phyloP scores from a whole-genome alignment of 2,113 vertebrate species.

The Ciconia maguari region DNA sequence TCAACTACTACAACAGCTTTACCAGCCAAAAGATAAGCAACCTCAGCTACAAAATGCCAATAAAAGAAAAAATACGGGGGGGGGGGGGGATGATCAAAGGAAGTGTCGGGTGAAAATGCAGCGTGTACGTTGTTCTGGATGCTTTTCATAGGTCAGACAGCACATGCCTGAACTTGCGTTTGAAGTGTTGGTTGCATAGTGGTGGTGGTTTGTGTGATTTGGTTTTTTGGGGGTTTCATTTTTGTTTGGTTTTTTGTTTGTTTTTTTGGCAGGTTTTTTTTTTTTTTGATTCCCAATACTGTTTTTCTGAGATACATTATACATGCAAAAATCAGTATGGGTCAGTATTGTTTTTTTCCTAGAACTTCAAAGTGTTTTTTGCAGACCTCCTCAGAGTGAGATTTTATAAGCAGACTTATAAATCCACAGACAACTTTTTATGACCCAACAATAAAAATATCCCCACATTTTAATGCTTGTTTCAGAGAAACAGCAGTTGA shows the following conservation, averaged over 20 bases:
- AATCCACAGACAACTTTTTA: not conserved
- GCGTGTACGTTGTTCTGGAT: accelerated
- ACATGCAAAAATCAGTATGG: not conserved
- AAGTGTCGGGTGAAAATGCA: not conserved
- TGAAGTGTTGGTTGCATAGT: not conserved
- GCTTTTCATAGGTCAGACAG: not conserved
- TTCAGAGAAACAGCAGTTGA: not conserved
- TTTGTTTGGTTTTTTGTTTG: not conserved
- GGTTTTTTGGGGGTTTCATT: no score
- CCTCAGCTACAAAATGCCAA: not conserved
- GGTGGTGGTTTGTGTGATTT: not conserved
- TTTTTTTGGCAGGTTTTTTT: no score
- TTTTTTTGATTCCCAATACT: not conserved
- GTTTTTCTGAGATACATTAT: not conserved
- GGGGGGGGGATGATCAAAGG: no score
- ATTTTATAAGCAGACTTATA: not conserved
- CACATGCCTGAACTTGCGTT: not conserved
- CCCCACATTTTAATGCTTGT: not conserved
- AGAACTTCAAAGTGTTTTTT: not conserved
- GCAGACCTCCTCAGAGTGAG: not conserved
- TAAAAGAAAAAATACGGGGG: not conserved
- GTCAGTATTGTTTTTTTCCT: not conserved
- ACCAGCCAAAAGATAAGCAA: not conserved
- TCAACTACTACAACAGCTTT: not conserved
- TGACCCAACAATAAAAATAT: not conserved